phyloP scores from a whole-genome alignment of 2,797 vertebrate species.

The Emys orbicularis region DNA sequence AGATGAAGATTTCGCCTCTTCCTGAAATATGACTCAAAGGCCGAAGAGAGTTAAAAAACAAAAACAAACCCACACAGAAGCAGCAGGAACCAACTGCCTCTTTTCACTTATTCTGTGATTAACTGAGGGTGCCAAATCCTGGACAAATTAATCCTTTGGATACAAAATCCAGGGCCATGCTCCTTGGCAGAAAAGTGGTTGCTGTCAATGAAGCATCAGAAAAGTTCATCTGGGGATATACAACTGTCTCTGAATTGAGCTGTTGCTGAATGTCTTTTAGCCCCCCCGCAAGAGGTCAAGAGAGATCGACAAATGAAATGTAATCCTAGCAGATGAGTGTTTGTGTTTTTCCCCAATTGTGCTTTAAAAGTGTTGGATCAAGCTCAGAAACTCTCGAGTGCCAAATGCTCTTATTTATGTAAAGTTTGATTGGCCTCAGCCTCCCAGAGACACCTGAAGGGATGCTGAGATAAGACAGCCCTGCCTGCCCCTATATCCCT shows the following conservation, averaged over 20 bases:
- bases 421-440: constrained; percentile 39
- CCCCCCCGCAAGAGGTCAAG: constrained; percentile 41
- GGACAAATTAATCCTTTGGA: constrained; percentile 61
- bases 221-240: constrained; percentile 58
- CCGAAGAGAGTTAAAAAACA: not conserved
- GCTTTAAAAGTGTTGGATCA: constrained; percentile 23
- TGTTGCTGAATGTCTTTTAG: constrained; percentile 63
- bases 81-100: constrained; percentile 62
- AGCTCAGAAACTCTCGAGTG: constrained; percentile 10
- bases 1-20: not conserved
- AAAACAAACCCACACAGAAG: constrained; percentile 3
- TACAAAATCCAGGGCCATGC: constrained; percentile 60
- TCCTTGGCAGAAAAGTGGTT: constrained; percentile 39
- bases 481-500: not conserved
- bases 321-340: constrained; percentile 52
- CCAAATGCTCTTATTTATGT: constrained; percentile 19
- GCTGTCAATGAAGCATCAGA: constrained; percentile 54
- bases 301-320: constrained; percentile 51
- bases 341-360: constrained; percentile 39
- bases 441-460: constrained; percentile 66
- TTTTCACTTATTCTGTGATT: constrained; percentile 68
- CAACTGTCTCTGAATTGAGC: constrained; percentile 25
- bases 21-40: not conserved
- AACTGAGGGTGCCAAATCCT: constrained; percentile 52
- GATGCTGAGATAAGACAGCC: constrained; percentile 50